Base-by-base conservation (phyloP, 2,113 vertebrate species). In the Cairina moschata region DNA sequence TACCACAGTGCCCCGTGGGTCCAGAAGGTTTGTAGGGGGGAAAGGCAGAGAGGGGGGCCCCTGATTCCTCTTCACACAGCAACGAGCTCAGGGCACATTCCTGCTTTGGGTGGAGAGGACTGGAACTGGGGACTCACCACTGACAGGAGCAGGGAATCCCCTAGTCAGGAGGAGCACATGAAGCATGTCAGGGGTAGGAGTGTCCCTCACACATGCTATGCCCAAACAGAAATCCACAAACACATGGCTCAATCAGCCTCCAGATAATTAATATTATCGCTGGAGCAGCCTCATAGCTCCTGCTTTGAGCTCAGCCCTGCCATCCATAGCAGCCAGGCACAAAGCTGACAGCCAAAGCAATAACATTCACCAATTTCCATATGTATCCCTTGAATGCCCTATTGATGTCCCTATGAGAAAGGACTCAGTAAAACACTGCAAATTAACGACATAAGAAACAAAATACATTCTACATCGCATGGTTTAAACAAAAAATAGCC, bases 401-500 rank as follows among this genome's bases (percentile, higher is more conserved):
- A 52, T 25, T 67, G 90, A 62, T 83, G 86, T 88, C 85, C 96
- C 95, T 87, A 22, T 55, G 72, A 93, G 86, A 95, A 95, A 73
- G 80, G 38, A 90, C 94, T 94, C 76, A 0, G 72, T 72, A 91
- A 92, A 96, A 86, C 88, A 86, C 44, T 73, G 40, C 74, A 69
- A 96, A 95, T 95, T 96, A 95, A 86, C 38, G 78, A 83, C 36
- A 85, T 72, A 82, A 93, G 88, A 71, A 83, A 83, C 34, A 95
- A 97, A 97, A 92, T 86, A 38, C 65, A 55, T 81, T 97, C 81
- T 86, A 62, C 80, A 42, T 92, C 86, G 31, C 72, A 63, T 17
- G 55, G 77, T 93, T 90, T 95, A 96, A 97, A 95, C 74, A 97
- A 97, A 96, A 90, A 95, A 79, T 92, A 83, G 32, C 59, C 68